Percentiles rank a stretch among this genome's conserved stretches.
Evolutionary conservation across 2,797 vertebrate species (phyloP).

Genomic region (Cynodonichthys magdalenae): DNA sequence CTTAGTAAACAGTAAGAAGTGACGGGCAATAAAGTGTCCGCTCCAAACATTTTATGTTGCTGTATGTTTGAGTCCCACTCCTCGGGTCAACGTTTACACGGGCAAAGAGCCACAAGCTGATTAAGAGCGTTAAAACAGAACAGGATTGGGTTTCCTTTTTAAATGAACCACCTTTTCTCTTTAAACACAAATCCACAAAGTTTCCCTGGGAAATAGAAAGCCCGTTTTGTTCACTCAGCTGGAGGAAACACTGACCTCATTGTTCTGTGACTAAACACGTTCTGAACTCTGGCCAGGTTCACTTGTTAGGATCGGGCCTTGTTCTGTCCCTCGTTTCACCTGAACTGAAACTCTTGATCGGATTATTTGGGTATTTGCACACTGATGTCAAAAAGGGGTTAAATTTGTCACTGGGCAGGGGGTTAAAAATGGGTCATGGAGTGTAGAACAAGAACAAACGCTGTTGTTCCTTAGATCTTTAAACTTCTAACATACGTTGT

Average conservation of each 20-base stretch:
- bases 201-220: conserved; percentile 41
- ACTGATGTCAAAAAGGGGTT: not conserved
- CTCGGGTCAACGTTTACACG: conserved; percentile 24
- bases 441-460: not conserved
- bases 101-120: conserved; percentile 38
- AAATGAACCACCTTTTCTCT: conserved; percentile 40
- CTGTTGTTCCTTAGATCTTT: no score
- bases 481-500: not conserved
- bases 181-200: conserved; percentile 35
- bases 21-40: not conserved
- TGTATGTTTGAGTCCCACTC: conserved; percentile 5
- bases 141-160: conserved; percentile 43
- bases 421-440: not conserved
- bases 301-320: conserved; percentile 18
- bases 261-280: conserved; percentile 41
- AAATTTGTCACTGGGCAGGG: not conserved
- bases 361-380: not conserved
- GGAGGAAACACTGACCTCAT: conserved; percentile 50
- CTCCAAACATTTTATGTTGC: not conserved
- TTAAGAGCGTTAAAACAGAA: conserved; percentile 32
- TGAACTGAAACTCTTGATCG: not conserved
- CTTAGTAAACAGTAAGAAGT: no score
- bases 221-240: conserved; percentile 25
- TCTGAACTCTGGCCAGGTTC: conserved; percentile 35
- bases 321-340: conserved; percentile 11